Evolutionary conservation across 2,888 invertebrate genomes (phyloP).

Genomic region (Anarsia innoxiella): DNA sequence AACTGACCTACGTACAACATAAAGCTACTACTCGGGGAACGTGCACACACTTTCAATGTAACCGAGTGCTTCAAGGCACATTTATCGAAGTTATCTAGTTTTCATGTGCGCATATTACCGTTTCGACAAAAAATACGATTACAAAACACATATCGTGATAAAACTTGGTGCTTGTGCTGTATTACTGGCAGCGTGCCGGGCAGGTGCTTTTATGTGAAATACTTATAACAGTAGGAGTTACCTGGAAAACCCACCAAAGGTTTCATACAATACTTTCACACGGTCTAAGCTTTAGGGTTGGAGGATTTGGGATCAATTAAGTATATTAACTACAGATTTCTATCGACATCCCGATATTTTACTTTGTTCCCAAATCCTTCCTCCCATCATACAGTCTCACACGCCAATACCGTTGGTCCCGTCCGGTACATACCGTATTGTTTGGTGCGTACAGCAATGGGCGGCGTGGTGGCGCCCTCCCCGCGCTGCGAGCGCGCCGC

Average conservation of each 20-base stretch:
- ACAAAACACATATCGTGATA: constrained; percentile 74
- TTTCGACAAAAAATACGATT: constrained; percentile 67
- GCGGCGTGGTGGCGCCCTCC: constrained; percentile 96
- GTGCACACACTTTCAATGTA: constrained; percentile 36
- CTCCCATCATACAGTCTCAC: constrained; percentile 20
- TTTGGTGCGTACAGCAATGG: constrained; percentile 95
- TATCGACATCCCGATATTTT: not conserved
- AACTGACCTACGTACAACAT: constrained; percentile 70
- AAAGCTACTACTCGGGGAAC: constrained; percentile 68
- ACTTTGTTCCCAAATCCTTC: constrained; percentile 20
- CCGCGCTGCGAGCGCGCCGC: constrained; percentile 95
- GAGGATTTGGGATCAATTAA: too few species aligned
- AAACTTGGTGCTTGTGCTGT: constrained; percentile 74
- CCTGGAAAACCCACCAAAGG: constrained; percentile 57
- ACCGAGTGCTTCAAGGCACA: constrained; percentile 14
- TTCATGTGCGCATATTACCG: constrained; percentile 56
- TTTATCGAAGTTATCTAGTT: too few species aligned
- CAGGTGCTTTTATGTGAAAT: constrained; percentile 72
- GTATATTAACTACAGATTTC: too few species aligned
- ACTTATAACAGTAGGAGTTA: constrained; percentile 65
- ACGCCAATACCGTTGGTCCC: constrained; percentile 17
- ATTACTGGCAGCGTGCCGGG: constrained; percentile 75
- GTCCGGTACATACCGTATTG: constrained; percentile 98
- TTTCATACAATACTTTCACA: constrained; percentile 43
- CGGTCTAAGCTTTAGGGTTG: constrained; percentile 29